Evolutionary conservation across 2,888 invertebrate genomes (phyloP), one percentile per base, ranked within the genome.

Genomic region (Sminthurinus aureus): DNA sequence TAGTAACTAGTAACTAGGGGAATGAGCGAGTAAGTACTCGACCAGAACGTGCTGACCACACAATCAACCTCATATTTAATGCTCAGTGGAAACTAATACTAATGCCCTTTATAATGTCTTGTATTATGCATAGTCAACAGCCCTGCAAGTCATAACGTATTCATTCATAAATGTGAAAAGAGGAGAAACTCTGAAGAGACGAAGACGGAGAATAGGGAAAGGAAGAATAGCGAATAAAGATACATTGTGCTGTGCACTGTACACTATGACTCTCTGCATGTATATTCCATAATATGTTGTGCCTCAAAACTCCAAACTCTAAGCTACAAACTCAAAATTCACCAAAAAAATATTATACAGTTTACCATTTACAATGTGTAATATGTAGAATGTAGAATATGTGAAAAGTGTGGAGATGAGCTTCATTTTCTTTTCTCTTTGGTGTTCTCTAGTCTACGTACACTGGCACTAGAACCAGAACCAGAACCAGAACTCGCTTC

Each of bases 31-130:
- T 22, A 80, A 80, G 71, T 69, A 71, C 80, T 80, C 71, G 52
- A 80, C 71, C 80, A 71, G 69, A 80, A 80, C 71, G 71, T 71
- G 51, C 71, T 69, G 71, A 71, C 71, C 52, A 20, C 78, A 80
- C 71, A 69, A 18, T 67, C 66, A 26, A 26, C 69, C 69, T 69
- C 69, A 80, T 20, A 80, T 80, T 71, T 71, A 80, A 79, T 51
- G 79, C 71, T 69, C 20, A 80, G 22, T 71, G 80, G 51, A 73
- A 67, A 79, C n/a, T 20, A 52, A 52, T 26, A 69, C 20, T n/a
- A 18, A 22, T 50, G 38, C 38, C 38, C 69, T 50, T 78, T 26
- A 22, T 12, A 4, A 78, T 67, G 64, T 78, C 38, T 78, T 67
- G 67, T 24, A 78, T 78, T 78, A 38, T 38, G 38, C 38, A 38